A percentile compares a stretch with the other conserved stretches of the same genome.
phyloP scores from a whole-genome alignment of 23 tunicate species.

The Halocynthia roretzi region DNA sequence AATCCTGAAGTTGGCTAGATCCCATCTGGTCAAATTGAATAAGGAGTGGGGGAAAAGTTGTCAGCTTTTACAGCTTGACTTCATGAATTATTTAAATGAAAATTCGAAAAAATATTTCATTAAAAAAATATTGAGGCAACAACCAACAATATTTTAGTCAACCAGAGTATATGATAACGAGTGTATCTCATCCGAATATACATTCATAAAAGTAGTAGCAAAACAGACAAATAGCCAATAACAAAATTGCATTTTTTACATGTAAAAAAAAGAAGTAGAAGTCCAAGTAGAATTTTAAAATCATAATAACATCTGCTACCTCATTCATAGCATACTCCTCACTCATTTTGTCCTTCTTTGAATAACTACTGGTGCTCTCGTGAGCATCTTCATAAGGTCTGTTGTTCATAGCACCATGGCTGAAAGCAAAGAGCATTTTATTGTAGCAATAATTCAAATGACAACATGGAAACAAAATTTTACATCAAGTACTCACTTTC shows the following conservation, averaged over 20 bases:
- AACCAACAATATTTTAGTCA: too few species aligned
- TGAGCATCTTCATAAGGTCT: conserved; percentile 24
- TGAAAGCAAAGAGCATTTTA: not conserved
- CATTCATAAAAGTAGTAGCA: too few species aligned
- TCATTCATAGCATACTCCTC: conserved; percentile 23
- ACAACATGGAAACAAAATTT: not conserved
- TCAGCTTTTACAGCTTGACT: too few species aligned
- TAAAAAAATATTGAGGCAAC: too few species aligned
- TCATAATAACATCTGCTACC: not conserved
- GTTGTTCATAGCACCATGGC: conserved; percentile 22
- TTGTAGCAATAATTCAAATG: not conserved
- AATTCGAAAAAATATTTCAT: too few species aligned
- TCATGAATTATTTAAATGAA: too few species aligned
- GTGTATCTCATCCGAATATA: too few species aligned
- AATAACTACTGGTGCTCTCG: conserved; percentile 10
- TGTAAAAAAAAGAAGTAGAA: too few species aligned
- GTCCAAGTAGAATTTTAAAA: too few species aligned
- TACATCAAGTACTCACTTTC: conserved; percentile 34
- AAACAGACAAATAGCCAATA: too few species aligned
- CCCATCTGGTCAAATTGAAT: not conserved
- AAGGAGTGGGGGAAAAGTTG: not conserved
- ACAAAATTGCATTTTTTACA: too few species aligned
- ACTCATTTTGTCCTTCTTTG: not conserved
- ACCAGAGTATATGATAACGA: too few species aligned
- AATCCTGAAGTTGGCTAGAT: not conserved